Percentiles rank a stretch among this genome's conserved stretches.
Conservation (phyloP, 2,113 vertebrate species). For the Paedocypris sp. region DNA sequence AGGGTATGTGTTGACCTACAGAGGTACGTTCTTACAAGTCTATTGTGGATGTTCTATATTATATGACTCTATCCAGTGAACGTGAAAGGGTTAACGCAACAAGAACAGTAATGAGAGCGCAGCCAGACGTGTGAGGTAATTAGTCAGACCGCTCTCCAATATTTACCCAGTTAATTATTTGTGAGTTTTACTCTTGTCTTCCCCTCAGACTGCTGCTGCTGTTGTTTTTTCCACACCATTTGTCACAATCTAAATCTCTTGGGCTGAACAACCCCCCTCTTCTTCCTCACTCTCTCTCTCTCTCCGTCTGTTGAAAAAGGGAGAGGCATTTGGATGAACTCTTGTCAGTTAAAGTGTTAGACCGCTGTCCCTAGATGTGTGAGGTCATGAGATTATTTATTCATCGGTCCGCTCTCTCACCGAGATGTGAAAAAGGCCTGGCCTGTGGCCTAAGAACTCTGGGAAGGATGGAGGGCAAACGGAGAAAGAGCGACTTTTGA, state of each 20-base stretch:
- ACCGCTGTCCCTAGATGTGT: conserved; percentile 47
- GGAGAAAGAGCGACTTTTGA: conserved; percentile 12
- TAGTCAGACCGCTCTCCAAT: conserved; percentile 65
- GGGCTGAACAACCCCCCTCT: conserved; percentile 20
- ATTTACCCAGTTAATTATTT: conserved; percentile 75
- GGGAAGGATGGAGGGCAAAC: conserved; percentile 1
- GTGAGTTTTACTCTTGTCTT: conserved; percentile 67
- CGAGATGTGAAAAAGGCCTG: conserved; percentile 47
- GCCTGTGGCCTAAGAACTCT: conserved; percentile 28
- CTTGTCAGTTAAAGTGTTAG: conserved; percentile 50
- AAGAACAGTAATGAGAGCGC: conserved; percentile 62
- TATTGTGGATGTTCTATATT: no score
- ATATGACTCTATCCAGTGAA: neutral
- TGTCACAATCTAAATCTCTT: conserved; percentile 60
- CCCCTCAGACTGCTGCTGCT: conserved; percentile 60
- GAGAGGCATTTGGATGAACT: conserved; percentile 54
- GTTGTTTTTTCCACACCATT: conserved; percentile 64
- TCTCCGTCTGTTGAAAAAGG: conserved; percentile 28
- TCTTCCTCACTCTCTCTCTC: conserved; percentile 10
- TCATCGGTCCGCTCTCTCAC: conserved; percentile 43
- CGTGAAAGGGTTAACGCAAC: conserved; percentile 52
- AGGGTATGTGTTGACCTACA: no score
- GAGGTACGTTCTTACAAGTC: no score
- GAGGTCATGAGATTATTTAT: conserved; percentile 59
- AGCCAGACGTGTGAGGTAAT: conserved; percentile 66